phyloP scores from a whole-genome alignment of 2,888 invertebrate species.

The Noctuana brunneofusca region DNA sequence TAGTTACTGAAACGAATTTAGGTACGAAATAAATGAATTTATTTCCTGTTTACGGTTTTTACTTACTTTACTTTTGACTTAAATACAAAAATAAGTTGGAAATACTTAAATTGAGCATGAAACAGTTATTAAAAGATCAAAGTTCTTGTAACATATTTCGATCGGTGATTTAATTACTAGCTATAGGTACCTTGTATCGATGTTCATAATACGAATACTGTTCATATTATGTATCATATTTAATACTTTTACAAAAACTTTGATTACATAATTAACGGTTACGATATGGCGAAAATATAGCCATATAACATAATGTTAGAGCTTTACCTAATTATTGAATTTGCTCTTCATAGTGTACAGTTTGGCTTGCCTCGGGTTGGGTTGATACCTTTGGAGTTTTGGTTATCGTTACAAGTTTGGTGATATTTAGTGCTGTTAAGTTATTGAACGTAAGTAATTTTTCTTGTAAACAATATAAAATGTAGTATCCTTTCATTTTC shows the following conservation, averaged over 20 bases:
- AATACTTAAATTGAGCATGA: background rate
- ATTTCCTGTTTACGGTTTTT: background rate
- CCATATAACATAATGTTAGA: constrained; percentile 26
- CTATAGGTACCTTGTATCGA: background rate
- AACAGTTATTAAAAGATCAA: background rate
- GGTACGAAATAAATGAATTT: background rate
- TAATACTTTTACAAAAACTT: constrained; percentile 19
- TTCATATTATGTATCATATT: background rate
- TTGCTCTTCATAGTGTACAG: constrained; percentile 47
- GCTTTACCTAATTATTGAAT: constrained; percentile 46
- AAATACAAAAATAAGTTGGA: background rate
- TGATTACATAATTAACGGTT: constrained; percentile 1
- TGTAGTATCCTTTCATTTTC: background rate
- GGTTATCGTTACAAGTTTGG: constrained; percentile 50
- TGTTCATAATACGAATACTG: background rate
- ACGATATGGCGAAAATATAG: background rate
- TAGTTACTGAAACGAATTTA: background rate
- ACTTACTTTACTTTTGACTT: background rate
- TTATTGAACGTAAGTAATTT: constrained; percentile 61
- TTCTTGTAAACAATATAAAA: constrained; percentile 48
- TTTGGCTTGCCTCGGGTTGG: constrained; percentile 58
- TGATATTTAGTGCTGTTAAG: constrained; percentile 54
- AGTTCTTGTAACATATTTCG: background rate
- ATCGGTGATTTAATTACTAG: background rate
- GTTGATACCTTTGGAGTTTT: constrained; percentile 49